Evolutionary conservation across 2,888 invertebrate species (phyloP), one percentile per base, ranked within the genome.

Genomic region (Caenorhabditis virilis): DNA sequence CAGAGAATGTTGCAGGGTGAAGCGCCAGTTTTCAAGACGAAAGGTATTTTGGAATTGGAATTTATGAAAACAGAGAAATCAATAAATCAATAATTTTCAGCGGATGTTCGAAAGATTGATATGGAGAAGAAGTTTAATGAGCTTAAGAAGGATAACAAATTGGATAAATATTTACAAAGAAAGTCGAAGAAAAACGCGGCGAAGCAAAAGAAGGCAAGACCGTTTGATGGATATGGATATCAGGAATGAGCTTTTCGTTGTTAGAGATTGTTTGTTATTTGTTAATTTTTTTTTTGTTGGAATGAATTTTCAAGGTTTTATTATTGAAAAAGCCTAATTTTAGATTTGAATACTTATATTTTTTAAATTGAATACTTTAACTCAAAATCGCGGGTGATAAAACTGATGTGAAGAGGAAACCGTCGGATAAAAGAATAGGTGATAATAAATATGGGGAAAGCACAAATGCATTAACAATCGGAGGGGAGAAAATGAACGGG

Each of bases 1-100:
- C 65, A 79, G 30, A 54, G 80, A 41, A 77, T 80, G 77, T 65
- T 76, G 20, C 43, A 64, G n/a, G 80, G 80, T 46, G 57, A 72
- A 35, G 52, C 63, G 30, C 73, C 76, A 3, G 46, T 62, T 11
- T 76, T 70, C 65, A 53, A 64, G 45, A 71, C 69, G n/a, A 73
- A 72, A 42, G 70, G 72, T 72, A n/a, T n/a, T n/a, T n/a, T n/a
- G 39, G 1, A 38, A 27, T 49, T 42, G 35, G 6, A 35, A 22
- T 7, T 27, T 38, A 11, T 16, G 16, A 43, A 46, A n/a, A 16
- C 23, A 39, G 6, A n/a, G 18, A 9, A 27, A 27, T 47, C 36
- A n/a, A 20, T 7, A 6, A 36, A 33, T 45, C 33, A 18, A 20
- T 9, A 35, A 2, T 30, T 52, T 73, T 43, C 38, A 74, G 74